Percentiles rank a stretch among this genome's conserved stretches.
Evolutionary conservation across 2,888 invertebrate genomes (phyloP).

Genomic region (Eupithecia centaureata): DNA sequence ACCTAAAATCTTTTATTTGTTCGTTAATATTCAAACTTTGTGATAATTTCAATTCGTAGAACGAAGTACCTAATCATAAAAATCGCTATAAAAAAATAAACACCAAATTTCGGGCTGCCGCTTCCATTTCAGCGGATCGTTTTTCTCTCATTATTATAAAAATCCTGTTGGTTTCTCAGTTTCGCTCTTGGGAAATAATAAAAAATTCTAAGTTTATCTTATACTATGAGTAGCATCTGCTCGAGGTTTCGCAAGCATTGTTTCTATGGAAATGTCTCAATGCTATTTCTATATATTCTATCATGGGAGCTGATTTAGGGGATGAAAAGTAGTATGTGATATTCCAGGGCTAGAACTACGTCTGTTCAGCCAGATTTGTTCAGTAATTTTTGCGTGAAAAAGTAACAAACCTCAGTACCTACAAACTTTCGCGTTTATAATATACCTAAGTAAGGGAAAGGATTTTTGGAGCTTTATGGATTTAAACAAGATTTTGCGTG

Average conservation of each 20-base stretch:
- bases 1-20: slow-evolving; percentile 73
- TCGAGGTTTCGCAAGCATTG: too few relatives aligned
- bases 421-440: too few relatives aligned
- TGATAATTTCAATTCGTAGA: slow-evolving; percentile 26
- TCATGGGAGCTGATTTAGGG: too few relatives aligned
- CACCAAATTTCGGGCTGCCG: slow-evolving; percentile 3
- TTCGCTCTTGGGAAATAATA: slow-evolving; percentile 2
- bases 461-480: background rate
- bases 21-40: slow-evolving; percentile 34
- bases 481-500: background rate
- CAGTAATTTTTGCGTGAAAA: too few relatives aligned
- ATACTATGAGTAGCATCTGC: background rate
- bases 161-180: slow-evolving; percentile 11
- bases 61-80: slow-evolving; percentile 20
- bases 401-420: background rate
- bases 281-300: too few relatives aligned
- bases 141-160: slow-evolving; percentile 21
- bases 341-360: too few relatives aligned
- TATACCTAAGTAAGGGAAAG: too few relatives aligned
- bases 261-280: too few relatives aligned
- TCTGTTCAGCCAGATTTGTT: too few relatives aligned
- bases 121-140: slow-evolving; percentile 18
- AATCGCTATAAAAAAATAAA: slow-evolving; percentile 16
- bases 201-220: background rate
- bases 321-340: too few relatives aligned